Base-by-base conservation (phyloP, 1,140 invertebrate genomes). In the Mya arenaria region DNA sequence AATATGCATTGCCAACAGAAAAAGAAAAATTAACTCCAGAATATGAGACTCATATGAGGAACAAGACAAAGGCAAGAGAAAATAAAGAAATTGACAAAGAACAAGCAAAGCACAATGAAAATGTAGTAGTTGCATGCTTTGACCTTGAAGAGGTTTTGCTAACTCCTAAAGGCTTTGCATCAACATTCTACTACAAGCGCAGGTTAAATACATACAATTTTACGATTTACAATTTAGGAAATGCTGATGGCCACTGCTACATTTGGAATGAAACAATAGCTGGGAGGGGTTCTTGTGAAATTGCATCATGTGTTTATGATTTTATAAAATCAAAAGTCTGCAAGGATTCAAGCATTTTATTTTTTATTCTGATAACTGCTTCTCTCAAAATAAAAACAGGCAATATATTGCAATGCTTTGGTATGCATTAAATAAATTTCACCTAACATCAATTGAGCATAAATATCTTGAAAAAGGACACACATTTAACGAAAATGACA, bases 381-480 rank as follows among this genome's bases (percentile, higher is more conserved):
- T 30, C 10, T 23, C 34, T n/a, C 73, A 75, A 30, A 75, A 75
- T 28, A 75, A 75, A 44, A 75, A 75, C 34, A 75, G 28, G 41
- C 63, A 44, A 17, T 75, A 63, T 25, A 39, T 74, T 15, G 17
- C 36, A 19, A 75, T 75, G 73, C 34, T 75, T 23, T 75, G 58
- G 73, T 63, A 63, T 32, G 39, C 37, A 17, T 28, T 44, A 41
- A n/a, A 41, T 62, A 48, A 44, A 44, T 44, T 75, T 44, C 30
- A 41, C 39, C 17, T 63, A 48, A 5, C 56, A 28, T 41, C 56
- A 30, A 39, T 75, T 17, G 36, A 62, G 63, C 73, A 75, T 28
- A 75, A 75, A 63, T 75, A 63, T 44, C 39, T 75, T 44, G 28
- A 41, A 15, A 75, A 62, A 48, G 58, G 73, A 4, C 73, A 75